Percentiles rank a stretch among this genome's conserved stretches.
Evolutionary conservation across 1,140 invertebrate genomes (phyloP).

Genomic region (Zelostemma sp.): DNA sequence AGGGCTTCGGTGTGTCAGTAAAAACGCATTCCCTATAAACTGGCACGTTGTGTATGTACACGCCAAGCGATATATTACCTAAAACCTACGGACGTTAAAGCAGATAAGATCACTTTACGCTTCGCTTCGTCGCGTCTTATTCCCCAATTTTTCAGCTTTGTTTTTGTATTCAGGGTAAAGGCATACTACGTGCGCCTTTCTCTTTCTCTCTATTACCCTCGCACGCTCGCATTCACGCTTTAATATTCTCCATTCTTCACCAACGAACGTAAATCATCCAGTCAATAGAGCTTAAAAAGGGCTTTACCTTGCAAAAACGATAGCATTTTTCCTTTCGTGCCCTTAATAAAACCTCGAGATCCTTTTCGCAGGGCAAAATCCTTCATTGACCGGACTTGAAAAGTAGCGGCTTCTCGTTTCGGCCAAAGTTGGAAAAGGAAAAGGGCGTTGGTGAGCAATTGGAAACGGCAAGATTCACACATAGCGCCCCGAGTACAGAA

Average conservation of each 20-base stretch:
- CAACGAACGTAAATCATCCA: no score
- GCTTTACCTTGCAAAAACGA: no score
- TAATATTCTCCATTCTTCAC: not conserved
- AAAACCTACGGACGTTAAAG: constrained; percentile 59
- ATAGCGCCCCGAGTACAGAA: constrained; percentile 25
- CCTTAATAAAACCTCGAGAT: no score
- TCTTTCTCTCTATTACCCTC: not conserved
- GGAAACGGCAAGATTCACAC: not conserved
- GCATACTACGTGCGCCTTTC: constrained; percentile 37
- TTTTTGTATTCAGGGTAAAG: constrained; percentile 37
- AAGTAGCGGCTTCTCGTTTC: no score
- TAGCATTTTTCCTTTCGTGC: no score
- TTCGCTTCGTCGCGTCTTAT: constrained; percentile 34
- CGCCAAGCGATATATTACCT: constrained; percentile 54
- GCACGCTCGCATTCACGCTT: not conserved
- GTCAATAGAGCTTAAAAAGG: no score
- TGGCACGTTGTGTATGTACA: constrained; percentile 54
- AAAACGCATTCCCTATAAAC: constrained; percentile 54
- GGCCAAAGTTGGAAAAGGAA: no score
- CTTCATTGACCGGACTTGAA: no score
- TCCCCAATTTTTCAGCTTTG: constrained; percentile 19
- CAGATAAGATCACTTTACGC: constrained; percentile 62
- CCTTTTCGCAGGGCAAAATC: no score
- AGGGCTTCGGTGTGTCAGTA: constrained; percentile 25
- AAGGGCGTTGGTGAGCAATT: not conserved